phyloP scores from a whole-genome alignment of 2,888 invertebrate species.

The Netelia melanura region DNA sequence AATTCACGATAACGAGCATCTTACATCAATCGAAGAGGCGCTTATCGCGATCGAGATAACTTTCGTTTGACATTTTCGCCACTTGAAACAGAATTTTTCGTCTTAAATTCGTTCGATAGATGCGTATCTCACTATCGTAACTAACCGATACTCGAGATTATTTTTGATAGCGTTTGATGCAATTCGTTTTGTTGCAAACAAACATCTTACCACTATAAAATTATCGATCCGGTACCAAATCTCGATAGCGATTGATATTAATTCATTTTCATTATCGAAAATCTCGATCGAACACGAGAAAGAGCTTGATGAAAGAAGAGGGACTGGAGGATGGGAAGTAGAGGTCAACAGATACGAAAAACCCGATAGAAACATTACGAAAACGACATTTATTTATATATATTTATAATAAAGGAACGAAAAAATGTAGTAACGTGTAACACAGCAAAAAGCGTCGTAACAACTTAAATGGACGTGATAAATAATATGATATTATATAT shows the following conservation, averaged over 20 bases:
- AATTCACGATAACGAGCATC: not conserved
- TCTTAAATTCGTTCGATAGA: not conserved
- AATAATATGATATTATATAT: slow-evolving; percentile 44
- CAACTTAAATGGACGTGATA: slow-evolving; percentile 68
- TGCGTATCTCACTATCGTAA: not conserved
- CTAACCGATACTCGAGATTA: not conserved
- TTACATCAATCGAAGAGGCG: not conserved
- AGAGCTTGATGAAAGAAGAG: not conserved
- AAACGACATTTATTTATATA: slow-evolving; percentile 78
- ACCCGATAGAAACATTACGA: slow-evolving; percentile 69
- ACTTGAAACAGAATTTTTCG: not conserved
- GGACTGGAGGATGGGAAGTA: not conserved
- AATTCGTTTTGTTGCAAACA: not conserved
- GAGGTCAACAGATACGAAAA: slow-evolving; percentile 27
- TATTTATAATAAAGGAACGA: slow-evolving; percentile 68
- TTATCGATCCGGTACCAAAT: no score
- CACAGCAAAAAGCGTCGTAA: slow-evolving; percentile 76
- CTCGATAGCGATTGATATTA: no score
- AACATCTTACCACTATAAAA: not conserved
- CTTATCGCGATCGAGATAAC: not conserved
- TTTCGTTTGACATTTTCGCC: not conserved
- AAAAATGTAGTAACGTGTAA: slow-evolving; percentile 77
- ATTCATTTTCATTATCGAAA: not conserved
- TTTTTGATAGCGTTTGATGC: not conserved
- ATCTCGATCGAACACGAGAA: not conserved